phyloP scores from a whole-genome alignment of 2,797 vertebrate species.

The Clamator glandarius region DNA sequence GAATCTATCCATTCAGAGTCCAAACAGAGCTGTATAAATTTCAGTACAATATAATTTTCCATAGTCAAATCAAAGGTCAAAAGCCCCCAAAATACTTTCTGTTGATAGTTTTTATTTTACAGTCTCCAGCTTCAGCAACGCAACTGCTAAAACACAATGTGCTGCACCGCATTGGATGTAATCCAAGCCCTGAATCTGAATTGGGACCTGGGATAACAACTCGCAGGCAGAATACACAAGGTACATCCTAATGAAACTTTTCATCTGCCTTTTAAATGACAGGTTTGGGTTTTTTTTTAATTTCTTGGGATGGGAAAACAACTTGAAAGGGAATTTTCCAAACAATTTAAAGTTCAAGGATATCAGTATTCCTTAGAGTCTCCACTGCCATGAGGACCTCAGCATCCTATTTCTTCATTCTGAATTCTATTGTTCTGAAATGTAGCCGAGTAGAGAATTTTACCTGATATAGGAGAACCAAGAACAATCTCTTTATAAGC shows the following conservation, averaged over 20 bases:
- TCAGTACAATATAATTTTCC: neutral
- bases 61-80: neutral
- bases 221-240: neutral
- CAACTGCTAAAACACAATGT: neutral
- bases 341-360: neutral
- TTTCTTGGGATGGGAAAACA: neutral
- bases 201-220: neutral
- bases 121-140: neutral
- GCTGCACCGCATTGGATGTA: rapidly evolving
- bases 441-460: neutral
- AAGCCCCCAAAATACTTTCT: neutral
- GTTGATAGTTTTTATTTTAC: neutral
- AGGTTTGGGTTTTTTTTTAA: neutral
- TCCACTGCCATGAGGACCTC: neutral
- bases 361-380: neutral
- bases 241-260: neutral
- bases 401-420: neutral
- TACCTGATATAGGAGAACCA: neutral
- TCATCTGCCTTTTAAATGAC: neutral
- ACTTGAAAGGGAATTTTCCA: neutral
- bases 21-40: neutral
- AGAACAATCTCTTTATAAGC: neutral
- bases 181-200: neutral
- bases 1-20: neutral
- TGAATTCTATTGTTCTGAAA: neutral